Conservation (phyloP, 2,113 vertebrate species). For the Desmodus rotundus region DNA sequence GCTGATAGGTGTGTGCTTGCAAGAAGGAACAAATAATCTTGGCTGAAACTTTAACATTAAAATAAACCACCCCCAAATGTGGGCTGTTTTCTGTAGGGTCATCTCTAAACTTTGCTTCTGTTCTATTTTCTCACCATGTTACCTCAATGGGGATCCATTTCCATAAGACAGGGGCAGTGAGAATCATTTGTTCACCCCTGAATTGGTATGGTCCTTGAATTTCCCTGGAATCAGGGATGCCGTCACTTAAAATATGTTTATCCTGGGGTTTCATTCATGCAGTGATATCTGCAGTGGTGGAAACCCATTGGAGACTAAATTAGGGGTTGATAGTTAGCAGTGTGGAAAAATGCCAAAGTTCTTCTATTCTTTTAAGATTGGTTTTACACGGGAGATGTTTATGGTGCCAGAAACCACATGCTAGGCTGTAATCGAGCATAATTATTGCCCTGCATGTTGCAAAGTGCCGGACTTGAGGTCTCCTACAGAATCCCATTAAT, state of each 20-base stretch:
- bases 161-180: not conserved
- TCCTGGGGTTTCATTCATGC: not conserved
- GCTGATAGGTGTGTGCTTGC: not conserved
- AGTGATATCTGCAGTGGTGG: conserved; percentile 45
- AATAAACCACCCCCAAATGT: not conserved
- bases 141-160: not conserved
- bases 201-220: not conserved
- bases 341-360: conserved; percentile 60
- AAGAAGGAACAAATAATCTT: conserved; percentile 27
- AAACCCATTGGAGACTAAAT: conserved; percentile 60
- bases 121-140: conserved; percentile 1
- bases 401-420: conserved; percentile 76
- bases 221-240: not conserved
- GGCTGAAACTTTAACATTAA: conserved; percentile 18
- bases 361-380: conserved; percentile 69
- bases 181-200: not conserved
- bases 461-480: conserved; percentile 66
- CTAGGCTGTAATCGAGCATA: conserved; percentile 81
- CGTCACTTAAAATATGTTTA: not conserved
- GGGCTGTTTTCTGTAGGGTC: not conserved
- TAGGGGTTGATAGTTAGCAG: conserved; percentile 72
- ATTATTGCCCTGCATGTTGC: conserved; percentile 78
- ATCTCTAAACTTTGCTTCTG: not conserved
- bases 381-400: conserved; percentile 73
- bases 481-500: conserved; percentile 68